Percentiles rank a stretch among this genome's conserved stretches.
phyloP scores from a whole-genome alignment of 2,113 vertebrate genomes.

The Podarcis muralis region DNA sequence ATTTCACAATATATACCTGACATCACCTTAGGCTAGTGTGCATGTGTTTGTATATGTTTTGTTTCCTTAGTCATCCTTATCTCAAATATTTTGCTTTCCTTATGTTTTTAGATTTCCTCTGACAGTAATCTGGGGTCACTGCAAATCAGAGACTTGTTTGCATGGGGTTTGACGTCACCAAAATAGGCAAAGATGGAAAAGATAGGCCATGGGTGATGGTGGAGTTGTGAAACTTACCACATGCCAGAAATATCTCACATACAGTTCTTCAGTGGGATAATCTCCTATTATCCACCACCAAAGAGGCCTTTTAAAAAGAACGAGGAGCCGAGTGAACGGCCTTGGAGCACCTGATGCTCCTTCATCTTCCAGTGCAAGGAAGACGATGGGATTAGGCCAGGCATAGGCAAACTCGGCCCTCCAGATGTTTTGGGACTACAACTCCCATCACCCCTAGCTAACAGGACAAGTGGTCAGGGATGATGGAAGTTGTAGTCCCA shows the following conservation, averaged over 20 bases:
- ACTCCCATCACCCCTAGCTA: too few relatives aligned
- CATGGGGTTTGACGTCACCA: conserved; percentile 69
- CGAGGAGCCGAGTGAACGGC: conserved; percentile 56
- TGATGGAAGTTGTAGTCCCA: too few relatives aligned
- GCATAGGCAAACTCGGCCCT: too few relatives aligned
- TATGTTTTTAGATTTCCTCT: conserved; percentile 52
- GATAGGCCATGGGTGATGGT: conserved; percentile 61
- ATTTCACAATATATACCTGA: conserved; percentile 33
- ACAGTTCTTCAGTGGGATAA: conserved; percentile 64
- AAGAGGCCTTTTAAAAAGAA: conserved; percentile 72
- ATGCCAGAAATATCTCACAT: conserved; percentile 79
- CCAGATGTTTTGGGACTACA: too few relatives aligned
- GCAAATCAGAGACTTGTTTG: conserved; percentile 68
- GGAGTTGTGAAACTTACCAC: conserved; percentile 72
- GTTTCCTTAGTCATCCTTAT: conserved; percentile 63
- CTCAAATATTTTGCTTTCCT: conserved; percentile 47
- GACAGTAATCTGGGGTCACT: conserved; percentile 50
- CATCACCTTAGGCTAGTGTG: conserved; percentile 11
- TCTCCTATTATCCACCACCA: conserved; percentile 65
- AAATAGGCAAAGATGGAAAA: conserved; percentile 43
- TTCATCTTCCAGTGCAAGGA: background rate
- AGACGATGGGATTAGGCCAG: background rate
- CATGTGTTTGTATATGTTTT: conserved; percentile 39
- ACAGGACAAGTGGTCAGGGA: too few relatives aligned
- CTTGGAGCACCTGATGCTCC: background rate